Evolutionary conservation across 2,113 vertebrate species (phyloP), one percentile per base, ranked within the genome.

Genomic region (Telmatochromis bifrenatus): DNA sequence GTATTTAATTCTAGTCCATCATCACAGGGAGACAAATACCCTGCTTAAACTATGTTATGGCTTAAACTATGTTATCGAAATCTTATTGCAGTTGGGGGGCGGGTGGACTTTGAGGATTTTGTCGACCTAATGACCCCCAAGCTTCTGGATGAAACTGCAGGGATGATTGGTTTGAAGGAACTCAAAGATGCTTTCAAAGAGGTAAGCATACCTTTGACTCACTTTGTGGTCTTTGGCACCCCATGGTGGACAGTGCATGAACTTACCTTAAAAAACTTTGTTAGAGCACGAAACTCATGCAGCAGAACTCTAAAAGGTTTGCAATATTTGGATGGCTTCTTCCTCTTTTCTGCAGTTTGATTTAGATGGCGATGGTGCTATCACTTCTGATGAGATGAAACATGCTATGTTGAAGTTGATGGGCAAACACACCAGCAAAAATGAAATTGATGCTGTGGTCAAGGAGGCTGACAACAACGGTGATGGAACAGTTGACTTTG

Each of bases 161-260:
- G 97, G 51, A 98, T 98, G 97, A 97, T 98, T 1, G 97, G 97
- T 2, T 87, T 98, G 55, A 97, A 97, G 91, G 97, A 98, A 89
- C 96, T 98, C 47, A 95, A 96, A 49, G 97, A 98, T 0, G 97
- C 97, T 47, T 98, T 98, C 92, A 97, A 92, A 92, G 97, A 98
- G 96, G 97, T 98, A 54, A 96, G 94, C 10, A 21, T 4, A 12
- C 21, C 9, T 15, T 17, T 60, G 21, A 31, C 12, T 70, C 1
- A 51, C 3, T 55, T 17, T 26, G 28, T 87, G 47, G 23, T 83
- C 26, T 91, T 54, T 90, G 65, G 88, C 83, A 39, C 87, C 85
- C 5, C 88, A 28, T 15, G 17, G 86, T 89, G 83, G 88, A 81
- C 82, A 49, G 11, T 19, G 9, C 9, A 77, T 82, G 60, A 75